Evolutionary conservation across 2,113 vertebrate species (phyloP).

Genomic region (Anhinga rufa): DNA sequence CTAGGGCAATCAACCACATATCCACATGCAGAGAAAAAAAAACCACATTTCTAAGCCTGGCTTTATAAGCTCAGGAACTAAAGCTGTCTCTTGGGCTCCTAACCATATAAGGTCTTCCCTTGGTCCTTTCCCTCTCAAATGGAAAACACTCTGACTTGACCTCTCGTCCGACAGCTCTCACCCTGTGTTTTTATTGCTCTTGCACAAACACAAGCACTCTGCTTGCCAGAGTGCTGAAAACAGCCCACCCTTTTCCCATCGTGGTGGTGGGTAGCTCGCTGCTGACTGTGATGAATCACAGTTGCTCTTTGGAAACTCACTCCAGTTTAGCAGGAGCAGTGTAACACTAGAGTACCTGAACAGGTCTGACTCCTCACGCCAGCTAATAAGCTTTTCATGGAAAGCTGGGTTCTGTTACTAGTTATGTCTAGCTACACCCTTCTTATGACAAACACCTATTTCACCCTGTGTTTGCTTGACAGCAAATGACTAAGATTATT

Average conservation of each 20-base stretch:
- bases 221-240: not conserved
- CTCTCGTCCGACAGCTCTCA: not conserved
- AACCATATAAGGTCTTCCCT: not conserved
- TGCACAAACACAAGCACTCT: not conserved
- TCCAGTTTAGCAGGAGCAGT: not conserved
- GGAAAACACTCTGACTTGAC: not conserved
- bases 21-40: not conserved
- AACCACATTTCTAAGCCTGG: not conserved
- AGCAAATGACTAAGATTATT: not conserved
- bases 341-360: not conserved
- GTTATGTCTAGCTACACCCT: not conserved
- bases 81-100: not conserved
- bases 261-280: not conserved
- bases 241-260: not conserved
- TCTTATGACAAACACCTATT: not conserved
- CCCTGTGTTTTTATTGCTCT: not conserved
- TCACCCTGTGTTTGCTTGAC: not conserved
- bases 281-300: not conserved
- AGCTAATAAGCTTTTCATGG: not conserved
- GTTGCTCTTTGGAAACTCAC: not conserved
- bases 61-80: accelerated
- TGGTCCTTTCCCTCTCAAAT: not conserved
- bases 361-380: not conserved
- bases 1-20: not conserved
- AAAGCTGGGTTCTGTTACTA: not conserved